Percentiles rank a stretch among this genome's conserved stretches.
Conservation (phyloP, 2,888 invertebrate genomes). For the Nipponacmea schrenckii region DNA sequence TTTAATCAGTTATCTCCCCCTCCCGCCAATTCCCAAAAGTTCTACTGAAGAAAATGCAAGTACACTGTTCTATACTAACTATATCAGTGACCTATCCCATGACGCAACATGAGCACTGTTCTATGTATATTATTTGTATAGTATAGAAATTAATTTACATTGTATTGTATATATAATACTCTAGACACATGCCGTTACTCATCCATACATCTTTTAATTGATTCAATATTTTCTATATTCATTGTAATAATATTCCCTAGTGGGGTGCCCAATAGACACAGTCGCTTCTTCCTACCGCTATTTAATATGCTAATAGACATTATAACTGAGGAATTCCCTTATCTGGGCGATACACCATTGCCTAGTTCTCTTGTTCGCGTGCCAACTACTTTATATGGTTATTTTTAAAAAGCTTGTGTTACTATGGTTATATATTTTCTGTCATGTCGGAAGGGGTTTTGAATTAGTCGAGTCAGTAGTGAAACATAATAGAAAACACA, state of each 20-base stretch:
- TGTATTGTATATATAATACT: too few species aligned
- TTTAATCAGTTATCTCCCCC: too few species aligned
- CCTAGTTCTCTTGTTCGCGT: conserved; percentile 4
- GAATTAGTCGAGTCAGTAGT: neutral
- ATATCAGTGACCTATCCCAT: too few species aligned
- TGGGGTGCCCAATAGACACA: neutral
- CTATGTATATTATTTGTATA: too few species aligned
- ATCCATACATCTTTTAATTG: too few species aligned
- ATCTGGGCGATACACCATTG: neutral
- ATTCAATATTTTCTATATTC: neutral
- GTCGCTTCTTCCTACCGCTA: neutral
- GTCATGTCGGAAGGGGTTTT: conserved; percentile 1
- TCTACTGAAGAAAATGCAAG: too few species aligned
- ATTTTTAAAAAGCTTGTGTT: conserved; percentile 4
- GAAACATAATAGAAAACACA: too few species aligned
- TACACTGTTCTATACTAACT: too few species aligned
- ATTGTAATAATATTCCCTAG: neutral
- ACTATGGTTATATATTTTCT: conserved; percentile 1
- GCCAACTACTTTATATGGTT: conserved; percentile 8
- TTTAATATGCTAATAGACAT: conserved; percentile 5
- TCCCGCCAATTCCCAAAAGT: too few species aligned
- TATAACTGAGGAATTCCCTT: conserved; percentile 6
- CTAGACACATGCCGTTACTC: too few species aligned
- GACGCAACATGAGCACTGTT: too few species aligned
- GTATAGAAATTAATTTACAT: too few species aligned